phyloP scores from a whole-genome alignment of 2,888 invertebrate species.

The Eueremaeus valkanovi region DNA sequence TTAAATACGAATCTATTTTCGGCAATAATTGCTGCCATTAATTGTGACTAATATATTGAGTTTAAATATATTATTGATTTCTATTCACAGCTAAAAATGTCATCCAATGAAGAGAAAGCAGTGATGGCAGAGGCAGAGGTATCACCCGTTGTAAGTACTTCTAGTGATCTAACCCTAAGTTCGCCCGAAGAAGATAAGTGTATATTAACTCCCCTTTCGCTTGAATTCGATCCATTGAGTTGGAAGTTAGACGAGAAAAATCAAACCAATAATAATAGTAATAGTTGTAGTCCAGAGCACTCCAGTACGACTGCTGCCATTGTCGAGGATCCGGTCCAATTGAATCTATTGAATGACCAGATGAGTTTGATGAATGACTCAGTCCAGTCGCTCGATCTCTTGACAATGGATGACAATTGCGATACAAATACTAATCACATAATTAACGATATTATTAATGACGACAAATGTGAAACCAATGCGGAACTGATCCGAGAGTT shows the following conservation, averaged over 20 bases:
- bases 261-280: too few relatives aligned
- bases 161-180: not conserved
- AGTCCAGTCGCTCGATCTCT: not conserved
- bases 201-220: not conserved
- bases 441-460: too few relatives aligned
- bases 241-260: slow-evolving; percentile 15
- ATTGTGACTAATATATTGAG: not conserved
- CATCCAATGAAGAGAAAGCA: slow-evolving; percentile 7
- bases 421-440: not conserved
- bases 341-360: too few relatives aligned
- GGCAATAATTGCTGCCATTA: not conserved
- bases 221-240: slow-evolving; percentile 21
- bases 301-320: not conserved
- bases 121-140: not conserved
- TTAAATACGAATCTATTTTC: not conserved
- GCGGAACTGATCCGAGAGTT: not conserved
- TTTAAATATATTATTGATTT: not conserved
- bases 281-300: slow-evolving; percentile 16
- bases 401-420: slow-evolving; percentile 18
- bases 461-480: not conserved
- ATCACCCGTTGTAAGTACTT: slow-evolving; percentile 15
- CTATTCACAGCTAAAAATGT: not conserved
- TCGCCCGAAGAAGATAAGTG: slow-evolving; percentile 7
- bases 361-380: not conserved
- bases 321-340: not conserved